A percentile compares a stretch with the other conserved stretches of the same genome.
These are phyloP conservation scores for Tetragonisca angustula DNA, from an alignment of 2,888 invertebrate genomes.

Conservation along the genomic window DNA sequence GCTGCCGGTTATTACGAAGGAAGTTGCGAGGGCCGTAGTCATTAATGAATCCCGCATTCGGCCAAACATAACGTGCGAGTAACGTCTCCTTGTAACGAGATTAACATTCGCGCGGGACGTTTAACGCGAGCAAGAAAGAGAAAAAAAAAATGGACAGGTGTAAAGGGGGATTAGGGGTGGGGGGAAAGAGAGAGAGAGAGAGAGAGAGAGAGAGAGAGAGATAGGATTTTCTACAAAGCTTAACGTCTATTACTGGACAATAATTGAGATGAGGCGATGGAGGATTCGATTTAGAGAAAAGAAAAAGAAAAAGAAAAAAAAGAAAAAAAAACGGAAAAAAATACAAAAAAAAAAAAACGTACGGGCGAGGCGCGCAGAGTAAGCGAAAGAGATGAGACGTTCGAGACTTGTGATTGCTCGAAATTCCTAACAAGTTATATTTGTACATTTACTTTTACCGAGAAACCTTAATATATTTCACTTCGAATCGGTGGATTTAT, in stretches of 20 bases:
- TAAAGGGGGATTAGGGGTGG: neutral
- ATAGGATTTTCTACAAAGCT: conserved; percentile 55
- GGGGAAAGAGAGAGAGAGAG: neutral
- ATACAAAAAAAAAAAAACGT: neutral
- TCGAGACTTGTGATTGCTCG: conserved; percentile 63
- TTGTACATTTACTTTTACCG: conserved; percentile 67
- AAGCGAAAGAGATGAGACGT: conserved; percentile 32
- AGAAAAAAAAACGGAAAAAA: too few species aligned
- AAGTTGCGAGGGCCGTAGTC: conserved; percentile 59
- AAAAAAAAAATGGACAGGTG: neutral
- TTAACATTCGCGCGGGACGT: conserved; percentile 34
- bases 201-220: conserved; percentile 15
- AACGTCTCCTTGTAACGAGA: conserved; percentile 49
- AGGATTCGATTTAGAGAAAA: conserved; percentile 36
- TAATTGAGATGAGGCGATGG: conserved; percentile 58
- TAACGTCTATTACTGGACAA: conserved; percentile 69
- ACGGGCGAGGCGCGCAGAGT: neutral
- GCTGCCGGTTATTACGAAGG: conserved; percentile 43
- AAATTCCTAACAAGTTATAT: conserved; percentile 64
- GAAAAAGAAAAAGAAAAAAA: neutral
- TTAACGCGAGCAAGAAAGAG: conserved; percentile 15
- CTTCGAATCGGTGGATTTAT: conserved; percentile 58
- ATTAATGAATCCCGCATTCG: conserved; percentile 57
- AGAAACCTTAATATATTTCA: conserved; percentile 66
- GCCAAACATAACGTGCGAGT: conserved; percentile 54